Percentiles rank a stretch among this genome's conserved stretches.
Evolutionary conservation across 2,797 vertebrate species (phyloP).

Genomic region (Pangasius mekongensis): DNA sequence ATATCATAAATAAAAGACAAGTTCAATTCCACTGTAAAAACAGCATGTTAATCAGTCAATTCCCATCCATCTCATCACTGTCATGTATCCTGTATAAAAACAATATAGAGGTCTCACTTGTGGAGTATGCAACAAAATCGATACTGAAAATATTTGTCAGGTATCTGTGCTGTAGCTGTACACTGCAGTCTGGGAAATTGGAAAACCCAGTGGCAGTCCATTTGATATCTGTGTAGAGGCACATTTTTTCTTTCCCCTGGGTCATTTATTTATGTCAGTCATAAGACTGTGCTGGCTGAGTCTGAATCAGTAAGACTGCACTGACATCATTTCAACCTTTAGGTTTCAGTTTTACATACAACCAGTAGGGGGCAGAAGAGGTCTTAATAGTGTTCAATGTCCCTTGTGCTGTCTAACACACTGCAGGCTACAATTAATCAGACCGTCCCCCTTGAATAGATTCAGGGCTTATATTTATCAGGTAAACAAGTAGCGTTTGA

Average conservation of each 20-base stretch:
- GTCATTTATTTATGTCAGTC: slow-evolving; percentile 64
- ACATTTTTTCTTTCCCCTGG: slow-evolving; percentile 49
- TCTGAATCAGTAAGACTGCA: slow-evolving; percentile 70
- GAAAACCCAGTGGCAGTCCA: slow-evolving; percentile 53
- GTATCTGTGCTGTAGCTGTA: slow-evolving; percentile 48
- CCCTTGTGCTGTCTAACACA: neutral
- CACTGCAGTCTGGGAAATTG: slow-evolving; percentile 58
- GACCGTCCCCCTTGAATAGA: neutral
- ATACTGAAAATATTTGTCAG: slow-evolving; percentile 65
- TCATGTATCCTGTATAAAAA: slow-evolving; percentile 41
- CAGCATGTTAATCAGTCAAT: neutral
- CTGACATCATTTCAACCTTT: slow-evolving; percentile 55
- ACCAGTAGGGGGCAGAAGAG: slow-evolving; percentile 74
- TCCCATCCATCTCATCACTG: neutral
- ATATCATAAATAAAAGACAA: neutral
- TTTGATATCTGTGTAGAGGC: slow-evolving; percentile 56
- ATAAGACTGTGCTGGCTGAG: slow-evolving; percentile 56
- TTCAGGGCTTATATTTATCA: neutral
- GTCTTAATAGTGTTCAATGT: neutral
- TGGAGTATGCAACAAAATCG: slow-evolving; percentile 59
- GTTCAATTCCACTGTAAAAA: neutral
- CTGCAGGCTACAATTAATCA: slow-evolving; percentile 7
- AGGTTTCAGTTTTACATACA: slow-evolving; percentile 33
- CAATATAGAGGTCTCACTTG: slow-evolving; percentile 17
- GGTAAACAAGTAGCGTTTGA: neutral